Base-by-base conservation (phyloP, 2,113 vertebrate species). In the Lepus timidus region DNA sequence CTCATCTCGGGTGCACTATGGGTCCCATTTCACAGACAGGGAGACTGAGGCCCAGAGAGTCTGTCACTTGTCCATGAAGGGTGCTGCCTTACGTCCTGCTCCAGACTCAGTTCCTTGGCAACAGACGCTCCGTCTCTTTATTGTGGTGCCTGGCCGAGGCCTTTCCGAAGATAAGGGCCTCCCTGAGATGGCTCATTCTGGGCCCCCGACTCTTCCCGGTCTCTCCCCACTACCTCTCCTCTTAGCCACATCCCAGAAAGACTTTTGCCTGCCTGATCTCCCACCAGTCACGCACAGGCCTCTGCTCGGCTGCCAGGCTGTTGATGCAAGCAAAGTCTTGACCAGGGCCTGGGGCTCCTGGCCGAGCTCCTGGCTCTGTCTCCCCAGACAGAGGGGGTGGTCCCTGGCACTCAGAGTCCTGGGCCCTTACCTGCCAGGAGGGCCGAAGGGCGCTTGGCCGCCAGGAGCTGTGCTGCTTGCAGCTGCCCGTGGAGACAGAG, bases 341-440 rank as follows among this genome's bases (percentile, higher is more conserved):
- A 96, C 96, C n/a, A 3, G 75, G 90, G 62, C 91, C 85, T 75
- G 44, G 96, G 84, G 94, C 82, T 96, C 74, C 95, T 97, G 90
- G 94, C 95, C 17, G 17, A 51, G 71, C 22, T 95, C 91, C 84
- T 88, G 82, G 84, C 51, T 95, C 92, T 80, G 80, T 78, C 94
- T 96, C 79, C 73, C 88, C 95, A 97, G 97, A 95, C 92, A 95
- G 94, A 97, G 76, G 85, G 80, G 96, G 95, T 73, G 90, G 96
- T 87, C 88, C 88, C 91, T 95, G 96, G 94, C 90, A 67, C 51
- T 52, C 62, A n/a, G 85, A 87, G 96, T 79, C 20, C 78, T 23
- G 49, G 51, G 90, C 82, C 82, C 73, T 90, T 6, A 96, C 92
- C 94, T 96, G 92, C 91, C 96, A 97, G 84, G 67, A 75, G 71